phyloP scores from a whole-genome alignment of 2,113 vertebrate genomes.

The Lichenostomus cassidix region DNA sequence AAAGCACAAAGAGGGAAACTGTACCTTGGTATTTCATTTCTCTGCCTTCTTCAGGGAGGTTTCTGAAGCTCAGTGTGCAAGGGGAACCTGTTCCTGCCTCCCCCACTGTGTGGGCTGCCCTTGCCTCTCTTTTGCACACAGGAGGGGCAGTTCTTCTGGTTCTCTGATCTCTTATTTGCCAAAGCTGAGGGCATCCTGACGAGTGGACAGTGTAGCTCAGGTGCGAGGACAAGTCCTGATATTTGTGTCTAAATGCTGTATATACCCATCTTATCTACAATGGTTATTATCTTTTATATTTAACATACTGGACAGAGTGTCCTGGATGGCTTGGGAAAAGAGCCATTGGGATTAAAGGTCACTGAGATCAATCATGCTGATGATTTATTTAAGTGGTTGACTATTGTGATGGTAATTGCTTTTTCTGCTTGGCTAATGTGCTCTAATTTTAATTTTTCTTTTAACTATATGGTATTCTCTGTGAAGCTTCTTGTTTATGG shows the following conservation, averaged over 20 bases:
- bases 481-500: background rate
- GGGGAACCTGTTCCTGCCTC: background rate
- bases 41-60: background rate
- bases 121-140: background rate
- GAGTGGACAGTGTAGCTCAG: background rate
- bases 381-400: conserved; percentile 21
- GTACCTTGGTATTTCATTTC: background rate
- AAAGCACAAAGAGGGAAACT: background rate
- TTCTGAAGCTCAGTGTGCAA: background rate
- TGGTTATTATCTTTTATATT: conserved; percentile 3
- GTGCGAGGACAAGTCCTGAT: background rate
- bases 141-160: background rate
- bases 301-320: conserved; percentile 1
- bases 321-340: conserved; percentile 1
- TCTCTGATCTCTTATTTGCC: conserved; percentile 10
- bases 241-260: background rate
- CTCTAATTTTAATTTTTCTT: background rate
- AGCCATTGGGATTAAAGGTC: conserved; percentile 29
- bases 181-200: conserved; percentile 10
- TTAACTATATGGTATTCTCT: background rate
- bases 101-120: background rate
- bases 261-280: background rate
- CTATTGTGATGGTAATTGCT: background rate
- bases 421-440: background rate
- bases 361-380: background rate